phyloP scores from a whole-genome alignment of 2,797 vertebrate genomes.

The Gambusia yucatana region DNA sequence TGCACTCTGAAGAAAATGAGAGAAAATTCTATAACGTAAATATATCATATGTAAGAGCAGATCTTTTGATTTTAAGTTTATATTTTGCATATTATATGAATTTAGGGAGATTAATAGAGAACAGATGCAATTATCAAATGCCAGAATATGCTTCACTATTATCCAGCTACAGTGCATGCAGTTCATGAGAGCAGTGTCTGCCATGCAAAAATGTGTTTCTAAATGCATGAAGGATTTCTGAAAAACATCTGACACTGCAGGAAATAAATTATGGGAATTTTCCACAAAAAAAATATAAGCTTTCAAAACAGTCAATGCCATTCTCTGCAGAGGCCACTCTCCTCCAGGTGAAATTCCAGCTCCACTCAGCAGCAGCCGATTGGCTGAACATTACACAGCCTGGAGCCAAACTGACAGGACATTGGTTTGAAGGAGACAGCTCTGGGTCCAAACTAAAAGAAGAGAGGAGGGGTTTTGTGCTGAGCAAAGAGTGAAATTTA shows the following conservation, averaged over 20 bases:
- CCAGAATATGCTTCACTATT: background rate
- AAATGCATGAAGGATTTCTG: background rate
- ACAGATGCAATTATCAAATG: background rate
- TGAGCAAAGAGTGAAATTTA: slow-evolving; percentile 35
- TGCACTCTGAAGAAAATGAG: background rate
- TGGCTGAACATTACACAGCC: slow-evolving; percentile 44
- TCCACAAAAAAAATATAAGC: slow-evolving; percentile 20
- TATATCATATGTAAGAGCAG: background rate
- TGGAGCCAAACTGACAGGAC: slow-evolving; percentile 38
- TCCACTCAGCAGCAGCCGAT: slow-evolving; percentile 27
- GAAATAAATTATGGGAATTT: slow-evolving; percentile 14
- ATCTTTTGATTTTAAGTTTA: background rate
- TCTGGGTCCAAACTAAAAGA: slow-evolving; percentile 7
- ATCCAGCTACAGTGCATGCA: background rate
- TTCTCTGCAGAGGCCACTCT: slow-evolving; percentile 47
- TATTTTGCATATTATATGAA: background rate
- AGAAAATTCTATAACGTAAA: background rate
- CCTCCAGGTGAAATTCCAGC: slow-evolving; percentile 61
- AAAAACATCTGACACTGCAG: slow-evolving; percentile 15
- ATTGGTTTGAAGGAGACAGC: slow-evolving; percentile 41
- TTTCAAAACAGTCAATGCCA: background rate
- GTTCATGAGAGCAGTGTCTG: background rate
- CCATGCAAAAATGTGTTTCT: background rate
- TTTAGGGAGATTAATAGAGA: background rate
- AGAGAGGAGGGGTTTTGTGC: slow-evolving; percentile 5